Conservation (phyloP, 2,797 vertebrate genomes). For the Petrocephalus sullivani region DNA sequence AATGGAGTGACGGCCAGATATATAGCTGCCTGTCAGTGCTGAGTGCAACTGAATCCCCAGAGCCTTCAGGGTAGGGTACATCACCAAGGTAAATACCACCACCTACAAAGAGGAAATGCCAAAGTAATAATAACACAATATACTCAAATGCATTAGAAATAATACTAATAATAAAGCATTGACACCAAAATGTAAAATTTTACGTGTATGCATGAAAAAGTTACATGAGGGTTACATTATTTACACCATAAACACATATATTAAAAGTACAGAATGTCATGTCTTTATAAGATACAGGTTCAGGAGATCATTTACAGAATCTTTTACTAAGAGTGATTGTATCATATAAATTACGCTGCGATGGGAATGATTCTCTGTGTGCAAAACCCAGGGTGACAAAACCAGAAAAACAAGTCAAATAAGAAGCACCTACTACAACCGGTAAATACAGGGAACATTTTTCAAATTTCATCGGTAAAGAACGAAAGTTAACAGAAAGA, state of each 20-base stretch:
- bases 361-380: neutral
- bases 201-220: neutral
- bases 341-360: neutral
- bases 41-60: conserved; percentile 62
- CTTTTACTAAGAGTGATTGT: neutral
- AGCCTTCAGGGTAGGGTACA: conserved; percentile 60
- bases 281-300: neutral
- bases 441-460: neutral
- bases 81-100: conserved; percentile 54
- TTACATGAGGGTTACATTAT: neutral
- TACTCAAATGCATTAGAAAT: neutral
- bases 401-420: neutral
- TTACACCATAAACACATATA: neutral
- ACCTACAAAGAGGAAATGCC: conserved; percentile 35
- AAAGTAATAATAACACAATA: neutral
- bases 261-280: neutral
- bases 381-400: neutral
- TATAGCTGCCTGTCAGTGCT: conserved; percentile 60
- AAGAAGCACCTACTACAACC: neutral
- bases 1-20: conserved; percentile 70
- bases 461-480: neutral
- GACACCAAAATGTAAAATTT: neutral
- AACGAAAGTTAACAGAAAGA: neutral
- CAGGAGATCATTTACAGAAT: neutral
- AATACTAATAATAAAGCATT: neutral